Evolutionary conservation across 53 echinoderm and acorn worm species (phyloP).

Genomic region (Holothuria leucospilota): DNA sequence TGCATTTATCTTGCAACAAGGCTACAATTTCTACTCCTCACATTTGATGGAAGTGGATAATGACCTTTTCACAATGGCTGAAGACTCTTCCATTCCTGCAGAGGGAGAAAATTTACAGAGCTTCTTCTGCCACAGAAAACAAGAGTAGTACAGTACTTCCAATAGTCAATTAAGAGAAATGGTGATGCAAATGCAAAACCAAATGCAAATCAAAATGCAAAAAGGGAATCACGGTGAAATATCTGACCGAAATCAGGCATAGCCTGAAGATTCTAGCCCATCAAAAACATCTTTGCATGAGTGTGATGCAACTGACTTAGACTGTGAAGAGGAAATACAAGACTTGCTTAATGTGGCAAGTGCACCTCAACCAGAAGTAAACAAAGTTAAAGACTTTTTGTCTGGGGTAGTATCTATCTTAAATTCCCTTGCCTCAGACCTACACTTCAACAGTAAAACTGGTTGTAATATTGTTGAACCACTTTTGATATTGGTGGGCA

Average conservation of each 20-base stretch:
- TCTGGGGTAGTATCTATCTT: neutral
- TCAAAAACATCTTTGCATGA: neutral
- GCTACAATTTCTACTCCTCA: no score
- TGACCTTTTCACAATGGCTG: no score
- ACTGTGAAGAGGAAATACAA: no score
- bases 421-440: neutral
- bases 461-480: neutral
- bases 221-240: neutral
- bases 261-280: neutral
- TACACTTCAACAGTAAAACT: neutral
- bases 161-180: neutral
- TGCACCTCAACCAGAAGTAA: no score
- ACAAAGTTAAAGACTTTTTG: no score
- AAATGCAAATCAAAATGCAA: constrained; percentile 3
- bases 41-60: no score
- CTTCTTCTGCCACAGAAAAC: neutral
- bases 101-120: no score
- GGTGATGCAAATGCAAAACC: neutral
- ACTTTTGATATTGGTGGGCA: neutral
- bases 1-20: no score
- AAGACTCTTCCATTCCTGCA: no score
- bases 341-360: neutral
- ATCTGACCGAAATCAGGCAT: neutral
- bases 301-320: neutral
- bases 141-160: neutral